Evolutionary conservation across 2,113 vertebrate genomes (phyloP).

Genomic region (Epinephelus cyanopodus): DNA sequence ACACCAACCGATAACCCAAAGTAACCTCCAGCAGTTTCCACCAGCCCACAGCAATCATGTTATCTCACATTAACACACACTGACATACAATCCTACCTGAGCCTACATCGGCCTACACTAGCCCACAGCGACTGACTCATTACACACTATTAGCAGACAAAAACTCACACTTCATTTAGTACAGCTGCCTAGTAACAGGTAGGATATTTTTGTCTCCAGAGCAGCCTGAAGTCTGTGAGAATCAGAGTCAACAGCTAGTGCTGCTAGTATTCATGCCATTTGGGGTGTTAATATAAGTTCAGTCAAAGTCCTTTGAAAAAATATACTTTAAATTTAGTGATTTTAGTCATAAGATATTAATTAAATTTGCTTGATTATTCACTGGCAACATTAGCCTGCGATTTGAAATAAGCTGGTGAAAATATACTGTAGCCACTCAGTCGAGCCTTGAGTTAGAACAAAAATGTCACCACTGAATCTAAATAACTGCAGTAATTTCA

Average conservation of each 20-base stretch:
- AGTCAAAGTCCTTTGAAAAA: slow-evolving; percentile 4
- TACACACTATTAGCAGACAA: slow-evolving; percentile 26
- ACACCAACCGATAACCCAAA: slow-evolving; percentile 36
- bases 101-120: slow-evolving; percentile 40
- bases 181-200: slow-evolving; percentile 56
- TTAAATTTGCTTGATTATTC: slow-evolving; percentile 34
- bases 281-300: slow-evolving; percentile 15
- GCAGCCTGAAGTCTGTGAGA: slow-evolving; percentile 8
- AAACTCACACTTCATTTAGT: slow-evolving; percentile 22
- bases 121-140: slow-evolving; percentile 53
- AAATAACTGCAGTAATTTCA: no score
- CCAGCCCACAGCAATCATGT: slow-evolving; percentile 9
- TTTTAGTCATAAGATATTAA: background rate
- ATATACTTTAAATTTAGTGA: no score
- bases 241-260: background rate
- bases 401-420: slow-evolving; percentile 8
- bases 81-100: slow-evolving; percentile 7
- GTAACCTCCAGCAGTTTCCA: slow-evolving; percentile 44
- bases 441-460: background rate
- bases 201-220: slow-evolving; percentile 45
- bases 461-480: no score
- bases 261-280: background rate
- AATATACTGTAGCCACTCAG: background rate
- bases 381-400: background rate
- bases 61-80: slow-evolving; percentile 35